Percentiles rank a stretch among this genome's conserved stretches.
These are phyloP conservation scores for Austrofundulus limnaeus DNA, from an alignment of 2,113 vertebrate species.

Conservation along the genomic window DNA sequence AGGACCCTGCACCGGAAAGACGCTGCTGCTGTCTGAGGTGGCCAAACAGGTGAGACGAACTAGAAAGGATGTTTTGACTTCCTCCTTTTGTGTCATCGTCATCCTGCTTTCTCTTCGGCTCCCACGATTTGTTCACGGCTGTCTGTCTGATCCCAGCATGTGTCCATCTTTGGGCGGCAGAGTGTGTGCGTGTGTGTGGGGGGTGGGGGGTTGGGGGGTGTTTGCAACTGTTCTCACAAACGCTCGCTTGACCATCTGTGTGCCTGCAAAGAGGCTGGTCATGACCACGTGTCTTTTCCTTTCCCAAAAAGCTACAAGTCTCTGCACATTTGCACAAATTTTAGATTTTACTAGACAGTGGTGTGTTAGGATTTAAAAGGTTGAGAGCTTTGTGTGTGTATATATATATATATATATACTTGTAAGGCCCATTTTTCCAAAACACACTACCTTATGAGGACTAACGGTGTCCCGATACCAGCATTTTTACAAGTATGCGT, in stretches of 20 bases:
- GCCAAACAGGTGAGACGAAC: constrained; percentile 94
- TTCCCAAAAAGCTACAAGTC: constrained; percentile 2
- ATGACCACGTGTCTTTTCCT: constrained; percentile 16
- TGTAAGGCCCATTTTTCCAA: too few relatives aligned
- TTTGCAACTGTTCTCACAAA: constrained; percentile 47
- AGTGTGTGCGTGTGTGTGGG: constrained; percentile 37
- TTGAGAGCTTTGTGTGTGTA: too few relatives aligned
- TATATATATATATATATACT: too few relatives aligned
- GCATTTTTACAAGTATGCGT: too few relatives aligned
- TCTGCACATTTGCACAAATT: background rate
- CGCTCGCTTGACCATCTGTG: constrained; percentile 49
- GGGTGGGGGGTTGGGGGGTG: too few relatives aligned
- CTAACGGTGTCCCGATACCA: too few relatives aligned
- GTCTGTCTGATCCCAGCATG: constrained; percentile 42
- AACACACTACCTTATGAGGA: too few relatives aligned
- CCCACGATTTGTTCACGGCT: constrained; percentile 1
- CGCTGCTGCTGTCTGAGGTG: constrained; percentile 90
- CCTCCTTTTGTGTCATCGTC: background rate
- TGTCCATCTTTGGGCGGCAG: constrained; percentile 43
- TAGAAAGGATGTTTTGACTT: too few relatives aligned
- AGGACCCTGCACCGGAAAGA: constrained; percentile 98
- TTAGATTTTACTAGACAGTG: background rate
- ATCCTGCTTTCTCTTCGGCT: background rate
- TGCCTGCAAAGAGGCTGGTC: constrained; percentile 32
- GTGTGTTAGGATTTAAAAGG: background rate